phyloP scores from a whole-genome alignment of 2,113 vertebrate genomes.

The Isichthys henryi region DNA sequence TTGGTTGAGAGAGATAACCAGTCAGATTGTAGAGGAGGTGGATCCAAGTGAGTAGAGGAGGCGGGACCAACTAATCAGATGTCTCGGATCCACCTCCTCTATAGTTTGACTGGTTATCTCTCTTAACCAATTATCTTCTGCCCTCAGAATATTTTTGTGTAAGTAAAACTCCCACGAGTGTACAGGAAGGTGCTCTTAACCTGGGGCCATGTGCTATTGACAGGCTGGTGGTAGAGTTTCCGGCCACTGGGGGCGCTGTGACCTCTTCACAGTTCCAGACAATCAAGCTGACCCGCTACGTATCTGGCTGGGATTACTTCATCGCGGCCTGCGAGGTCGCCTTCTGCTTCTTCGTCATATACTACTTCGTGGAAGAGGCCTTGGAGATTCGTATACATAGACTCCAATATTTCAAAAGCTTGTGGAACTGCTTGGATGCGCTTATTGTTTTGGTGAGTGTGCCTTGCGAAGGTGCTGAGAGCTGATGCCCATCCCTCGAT shows the following conservation, averaged over 20 bases:
- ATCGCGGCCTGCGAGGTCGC: slow-evolving; percentile 81
- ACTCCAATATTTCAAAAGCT: slow-evolving; percentile 81
- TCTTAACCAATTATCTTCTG: no score
- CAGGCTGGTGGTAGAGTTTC: slow-evolving; percentile 89
- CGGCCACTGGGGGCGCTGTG: slow-evolving; percentile 82
- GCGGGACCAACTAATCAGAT: no score
- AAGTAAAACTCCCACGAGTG: no score
- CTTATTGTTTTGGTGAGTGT: slow-evolving; percentile 76
- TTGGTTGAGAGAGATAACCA: no score
- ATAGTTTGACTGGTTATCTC: no score
- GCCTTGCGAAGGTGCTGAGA: not conserved
- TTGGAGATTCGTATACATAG: slow-evolving; percentile 87
- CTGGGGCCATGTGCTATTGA: slow-evolving; percentile 23
- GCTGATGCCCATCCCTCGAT: not conserved
- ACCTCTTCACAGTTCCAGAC: slow-evolving; percentile 94
- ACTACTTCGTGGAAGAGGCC: slow-evolving; percentile 88
- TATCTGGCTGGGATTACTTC: slow-evolving; percentile 86
- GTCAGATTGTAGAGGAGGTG: no score
- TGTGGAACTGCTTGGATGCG: slow-evolving; percentile 95
- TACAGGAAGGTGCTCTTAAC: not conserved
- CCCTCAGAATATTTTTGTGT: no score
- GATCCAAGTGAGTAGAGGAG: no score
- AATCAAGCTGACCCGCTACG: slow-evolving; percentile 77
- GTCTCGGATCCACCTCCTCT: no score
- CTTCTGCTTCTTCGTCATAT: slow-evolving; percentile 89